Base-by-base conservation (phyloP, 2,113 vertebrate genomes). In the Tetraodon nigroviridis region DNA sequence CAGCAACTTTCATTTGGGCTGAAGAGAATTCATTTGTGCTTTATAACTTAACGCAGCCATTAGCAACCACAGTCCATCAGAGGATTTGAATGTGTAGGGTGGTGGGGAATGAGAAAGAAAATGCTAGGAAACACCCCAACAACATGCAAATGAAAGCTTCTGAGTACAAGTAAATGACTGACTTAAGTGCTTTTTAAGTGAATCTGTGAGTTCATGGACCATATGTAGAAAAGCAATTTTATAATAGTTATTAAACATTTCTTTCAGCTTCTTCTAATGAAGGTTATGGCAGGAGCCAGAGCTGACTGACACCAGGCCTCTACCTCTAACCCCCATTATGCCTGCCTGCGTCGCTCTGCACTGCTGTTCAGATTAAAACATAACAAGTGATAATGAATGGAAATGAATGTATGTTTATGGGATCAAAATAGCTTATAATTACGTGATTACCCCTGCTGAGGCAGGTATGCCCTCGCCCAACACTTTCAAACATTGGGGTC, bases 381-480 rank as follows among this genome's bases (percentile, higher is more conserved):
- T 80, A 86, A 78, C 76, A 73, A 82, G 76, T 77, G 64, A 55
- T 90, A 86, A 90, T 88, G 87, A 90, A 91, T 91, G 86, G 85
- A 89, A 90, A 91, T 90, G 51, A 83, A 88, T 89, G 88, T 83
- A 85, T 85, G 80, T 85, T 81, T 86, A 83, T 48, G 72, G 81
- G 82, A 83, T 87, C 79, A 89, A 89, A 91, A 91, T 89, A 84
- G 75, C 82, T 79, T 80, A 83, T 90, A 90, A 91, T 90, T 90
- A 87, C 84, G 73, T 80, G 75, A 87, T 86, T 88, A 88, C 81
- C 82, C 81, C 75, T 81, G 87, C 90, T 66, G 64, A 84, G 67
- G 65, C 77, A 90, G 87, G 87, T 89, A 81, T 86, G 82, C 71
- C 73, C 69, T 71, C 56, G 49, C 82, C 78, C 61, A 76, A 71